Base-by-base conservation (phyloP, 37 sponge, comb jelly and placozoan genomes). In the Amphimedon queenslandica region DNA sequence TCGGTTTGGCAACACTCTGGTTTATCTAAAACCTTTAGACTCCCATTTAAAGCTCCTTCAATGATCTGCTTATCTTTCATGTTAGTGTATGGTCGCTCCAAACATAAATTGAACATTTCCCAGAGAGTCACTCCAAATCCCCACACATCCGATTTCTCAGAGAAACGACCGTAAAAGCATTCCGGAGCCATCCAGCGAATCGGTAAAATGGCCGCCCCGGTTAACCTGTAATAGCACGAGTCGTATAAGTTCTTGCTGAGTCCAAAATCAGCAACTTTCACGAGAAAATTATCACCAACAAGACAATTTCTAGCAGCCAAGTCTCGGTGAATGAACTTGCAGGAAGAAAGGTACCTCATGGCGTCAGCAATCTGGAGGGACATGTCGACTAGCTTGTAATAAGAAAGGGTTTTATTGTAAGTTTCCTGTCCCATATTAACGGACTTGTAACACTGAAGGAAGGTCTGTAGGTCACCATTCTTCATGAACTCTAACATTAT, bases 121-220 rank as follows among this genome's bases (percentile, higher is more conserved):
- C 90, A 89, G 67, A 89, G 31, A 1, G 81, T 84, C 25, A 89
- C 84, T 4, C 90, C 90, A 72, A 75, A 89, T 30, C 84, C 80
- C 84, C 84, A 89, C 30, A 89, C 84, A 66, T 89, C 90, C 1
- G 81, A 58, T 63, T 89, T 89, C 24, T 75, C 73, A 4, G 90
- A 83, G 71, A 89, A 89, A 35, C 60, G 72, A 1, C 90, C 90
- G 47, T 71, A 83, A 65, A 89, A 89, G 40, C 90, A 80, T 77
- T 89, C 90, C 21, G 40, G 65, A 3, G 90, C 80, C 90, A 89
- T 89, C 90, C 90, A 89, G 11, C 90, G 70, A 55, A 80, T 64
- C 23, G 83, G 82, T 2, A 81, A 79, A 40, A 82, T 58, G 23
- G 80, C 75, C 1, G 69, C 28, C 3, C 89, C 83, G 31, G 78